phyloP scores from a whole-genome alignment of 2,113 vertebrate species.

The Gadus macrocephalus region DNA sequence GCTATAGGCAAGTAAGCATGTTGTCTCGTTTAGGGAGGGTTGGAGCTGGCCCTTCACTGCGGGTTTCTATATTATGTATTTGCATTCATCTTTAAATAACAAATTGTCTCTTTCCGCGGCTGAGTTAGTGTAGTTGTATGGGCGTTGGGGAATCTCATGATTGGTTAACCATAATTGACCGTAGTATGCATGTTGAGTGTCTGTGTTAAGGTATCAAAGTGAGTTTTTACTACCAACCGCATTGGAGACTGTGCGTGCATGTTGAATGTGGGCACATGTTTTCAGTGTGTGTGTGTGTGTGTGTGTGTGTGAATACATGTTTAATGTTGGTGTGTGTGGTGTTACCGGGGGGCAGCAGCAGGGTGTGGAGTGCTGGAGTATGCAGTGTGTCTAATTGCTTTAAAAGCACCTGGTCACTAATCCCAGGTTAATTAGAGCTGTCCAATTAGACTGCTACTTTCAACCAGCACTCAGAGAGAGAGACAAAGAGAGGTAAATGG shows the following conservation, averaged over 20 bases:
- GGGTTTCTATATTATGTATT: conserved; percentile 39
- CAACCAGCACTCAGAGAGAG: conserved; percentile 69
- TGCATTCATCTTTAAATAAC: conserved; percentile 32
- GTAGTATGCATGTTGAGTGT: no score
- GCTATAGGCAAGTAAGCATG: conserved; percentile 66
- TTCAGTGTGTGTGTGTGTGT: conserved; percentile 1
- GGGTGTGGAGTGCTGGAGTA: conserved; percentile 58
- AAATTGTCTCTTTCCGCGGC: conserved; percentile 52
- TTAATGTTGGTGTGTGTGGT: conserved; percentile 23
- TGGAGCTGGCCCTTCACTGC: conserved; percentile 55
- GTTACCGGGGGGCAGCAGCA: conserved; percentile 35
- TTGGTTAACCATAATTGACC: no score
- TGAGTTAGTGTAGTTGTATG: conserved; percentile 54
- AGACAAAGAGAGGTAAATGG: conserved; percentile 40
- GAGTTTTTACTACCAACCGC: no score
- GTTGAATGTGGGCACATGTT: neutral
- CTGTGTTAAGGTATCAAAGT: no score
- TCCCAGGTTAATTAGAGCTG: conserved; percentile 73
- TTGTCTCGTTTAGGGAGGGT: conserved; percentile 64
- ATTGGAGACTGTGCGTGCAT: neutral
- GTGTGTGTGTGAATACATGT: conserved; percentile 9
- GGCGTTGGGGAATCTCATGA: conserved; percentile 30
- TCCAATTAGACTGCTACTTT: conserved; percentile 75
- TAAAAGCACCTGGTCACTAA: conserved; percentile 77
- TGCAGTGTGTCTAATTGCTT: conserved; percentile 74